Evolutionary conservation across 2,797 vertebrate genomes (phyloP), one percentile per base, ranked within the genome.

Genomic region (Chelon auratus): DNA sequence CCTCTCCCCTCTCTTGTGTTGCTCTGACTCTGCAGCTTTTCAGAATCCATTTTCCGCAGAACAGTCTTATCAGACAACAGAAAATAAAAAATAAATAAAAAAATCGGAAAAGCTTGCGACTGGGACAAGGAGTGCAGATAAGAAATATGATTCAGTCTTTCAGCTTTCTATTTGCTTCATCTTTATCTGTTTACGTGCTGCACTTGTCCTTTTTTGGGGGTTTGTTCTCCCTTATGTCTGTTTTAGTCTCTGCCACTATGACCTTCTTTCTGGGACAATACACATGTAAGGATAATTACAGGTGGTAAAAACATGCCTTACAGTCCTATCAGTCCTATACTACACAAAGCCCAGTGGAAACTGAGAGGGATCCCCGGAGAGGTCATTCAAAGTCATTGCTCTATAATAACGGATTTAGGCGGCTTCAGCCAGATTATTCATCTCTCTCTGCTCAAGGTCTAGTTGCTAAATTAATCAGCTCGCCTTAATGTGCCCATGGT

Each of bases 351-450:
- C 3, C 13, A 14, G 18, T 17, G 45, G 57, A 57, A 57, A 52
- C 51, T 57, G 20, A 13, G 17, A 20, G 39, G 65, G 50, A 43
- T 68, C 53, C 58, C 47, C 6, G 37, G 52, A 62, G 40, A 67
- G 70, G 57, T 51, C 62, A 59, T 51, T 67, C 53, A 71, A 63
- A 54, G 61, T 66, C 53, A 59, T 47, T 24, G 42, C 33, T 10
- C n/a, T 9, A 50, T 54, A 55, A 10, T 42, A 37, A 17, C 53
- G 37, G 73, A 66, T 47, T n/a, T 5, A 37, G 20, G 36, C 33
- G 15, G 58, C 62, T 59, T 62, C 77, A 66, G 45, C 68, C 61
- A 56, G 57, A 62, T 67, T 36, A 53, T 26, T 59, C 43, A 52
- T 39, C 14, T 18, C 14, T 56, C 45, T 47, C 45, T 15, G 42